A percentile compares a stretch with the other conserved stretches of the same genome.
Conservation (phyloP, 2,797 vertebrate genomes). For the Lithobates pipiens region DNA sequence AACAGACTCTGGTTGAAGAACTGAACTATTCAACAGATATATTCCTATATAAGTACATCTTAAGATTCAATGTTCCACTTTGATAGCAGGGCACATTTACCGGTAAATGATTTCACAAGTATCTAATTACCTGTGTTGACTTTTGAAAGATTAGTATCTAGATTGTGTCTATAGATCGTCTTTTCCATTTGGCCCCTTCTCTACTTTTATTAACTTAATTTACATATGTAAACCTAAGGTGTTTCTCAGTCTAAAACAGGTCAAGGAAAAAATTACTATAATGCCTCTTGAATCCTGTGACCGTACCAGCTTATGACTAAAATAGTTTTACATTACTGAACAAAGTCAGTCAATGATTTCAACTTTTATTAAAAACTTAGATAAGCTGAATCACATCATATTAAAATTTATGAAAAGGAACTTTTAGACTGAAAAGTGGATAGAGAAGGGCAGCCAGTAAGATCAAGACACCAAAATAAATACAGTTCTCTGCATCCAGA, state of each 20-base stretch:
- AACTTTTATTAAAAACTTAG: conserved; percentile 14
- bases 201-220: not conserved
- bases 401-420: conserved; percentile 26
- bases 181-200: not conserved
- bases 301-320: not conserved
- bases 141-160: not conserved
- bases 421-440: conserved; percentile 1
- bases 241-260: not conserved
- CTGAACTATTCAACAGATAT: too few relatives aligned
- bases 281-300: not conserved
- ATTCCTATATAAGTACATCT: not conserved
- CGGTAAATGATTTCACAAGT: not conserved
- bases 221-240: not conserved
- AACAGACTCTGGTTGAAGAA: too few relatives aligned
- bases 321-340: not conserved
- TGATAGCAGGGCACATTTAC: not conserved
- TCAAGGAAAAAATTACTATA: not conserved
- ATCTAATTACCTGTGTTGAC: not conserved
- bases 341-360: not conserved
- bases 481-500: not conserved
- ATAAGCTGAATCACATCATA: conserved; percentile 7
- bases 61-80: not conserved
- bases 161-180: not conserved
- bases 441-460: not conserved
- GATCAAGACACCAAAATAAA: conserved; percentile 24